A percentile compares a stretch with the other conserved stretches of the same genome.
Conservation (phyloP, 1,140 invertebrate species). For the Nephila pilipes region DNA sequence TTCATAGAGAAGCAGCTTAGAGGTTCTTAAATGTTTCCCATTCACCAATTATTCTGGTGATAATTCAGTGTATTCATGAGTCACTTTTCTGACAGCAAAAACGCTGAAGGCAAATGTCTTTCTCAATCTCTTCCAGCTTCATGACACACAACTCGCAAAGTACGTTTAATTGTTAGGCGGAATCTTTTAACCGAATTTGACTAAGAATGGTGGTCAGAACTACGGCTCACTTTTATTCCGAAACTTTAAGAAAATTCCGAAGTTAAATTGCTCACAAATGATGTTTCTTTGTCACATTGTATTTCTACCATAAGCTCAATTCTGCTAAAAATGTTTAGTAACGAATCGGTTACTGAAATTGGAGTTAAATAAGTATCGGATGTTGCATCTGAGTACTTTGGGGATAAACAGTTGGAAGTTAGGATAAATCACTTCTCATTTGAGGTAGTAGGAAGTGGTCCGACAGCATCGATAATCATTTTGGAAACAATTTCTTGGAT, state of each 20-base stretch:
- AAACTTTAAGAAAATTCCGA: background rate
- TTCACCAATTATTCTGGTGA: background rate
- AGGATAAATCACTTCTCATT: background rate
- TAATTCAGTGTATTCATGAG: background rate
- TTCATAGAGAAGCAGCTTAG: background rate
- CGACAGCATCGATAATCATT: background rate
- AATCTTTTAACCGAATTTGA: constrained; percentile 7
- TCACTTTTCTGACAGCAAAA: constrained; percentile 9
- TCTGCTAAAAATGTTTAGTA: constrained; percentile 31
- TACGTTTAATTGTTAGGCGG: constrained; percentile 46
- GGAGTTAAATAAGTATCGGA: constrained; percentile 10
- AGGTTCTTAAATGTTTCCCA: constrained; percentile 49
- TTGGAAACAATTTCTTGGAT: constrained; percentile 21
- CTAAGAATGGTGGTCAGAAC: constrained; percentile 23
- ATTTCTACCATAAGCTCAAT: background rate
- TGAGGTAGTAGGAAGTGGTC: background rate
- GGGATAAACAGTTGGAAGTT: background rate
- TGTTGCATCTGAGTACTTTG: constrained; percentile 31
- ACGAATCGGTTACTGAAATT: background rate
- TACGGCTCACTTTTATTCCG: background rate
- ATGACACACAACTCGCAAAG: constrained; percentile 28
- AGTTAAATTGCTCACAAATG: background rate
- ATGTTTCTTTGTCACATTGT: background rate
- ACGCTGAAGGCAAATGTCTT: background rate
- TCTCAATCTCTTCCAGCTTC: background rate